These are phyloP conservation scores for Pteronotus mesoamericanus DNA, from an alignment of 2,797 vertebrate species.

Conservation along the genomic window DNA sequence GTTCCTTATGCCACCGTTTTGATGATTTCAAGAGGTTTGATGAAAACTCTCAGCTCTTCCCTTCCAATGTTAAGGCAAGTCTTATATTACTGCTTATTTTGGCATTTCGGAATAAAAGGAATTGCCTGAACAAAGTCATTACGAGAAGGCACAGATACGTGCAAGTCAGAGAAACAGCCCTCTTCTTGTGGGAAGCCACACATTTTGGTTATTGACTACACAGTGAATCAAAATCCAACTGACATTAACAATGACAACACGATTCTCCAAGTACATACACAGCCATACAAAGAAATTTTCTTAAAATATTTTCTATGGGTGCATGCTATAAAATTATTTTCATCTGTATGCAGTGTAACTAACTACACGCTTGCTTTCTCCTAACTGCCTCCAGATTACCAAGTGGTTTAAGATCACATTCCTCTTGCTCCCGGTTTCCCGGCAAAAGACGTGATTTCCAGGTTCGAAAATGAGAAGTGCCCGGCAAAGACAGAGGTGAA, in stretches of 20 bases:
- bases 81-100: slow-evolving; percentile 21
- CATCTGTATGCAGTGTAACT: not conserved
- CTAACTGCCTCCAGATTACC: not conserved
- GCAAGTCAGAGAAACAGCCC: not conserved
- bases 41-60: not conserved
- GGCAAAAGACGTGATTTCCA: not conserved
- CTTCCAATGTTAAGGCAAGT: not conserved
- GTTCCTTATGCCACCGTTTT: slow-evolving; percentile 13
- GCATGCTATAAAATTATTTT: not conserved
- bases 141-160: not conserved
- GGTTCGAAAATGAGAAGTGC: not conserved
- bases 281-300: not conserved
- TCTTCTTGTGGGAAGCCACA: not conserved
- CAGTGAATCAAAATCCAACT: slow-evolving; percentile 16
- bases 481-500: not conserved
- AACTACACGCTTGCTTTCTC: not conserved
- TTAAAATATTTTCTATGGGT: not conserved
- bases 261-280: not conserved
- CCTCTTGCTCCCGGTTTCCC: not conserved
- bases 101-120: slow-evolving; percentile 27
- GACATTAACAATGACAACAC: not conserved
- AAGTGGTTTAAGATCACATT: not conserved
- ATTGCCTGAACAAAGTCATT: slow-evolving; percentile 11
- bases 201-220: not conserved
- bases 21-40: slow-evolving; percentile 31